These are phyloP conservation scores for Rhynchopsitta pachyrhyncha DNA, from an alignment of 2,113 vertebrate species.

Conservation along the genomic window DNA sequence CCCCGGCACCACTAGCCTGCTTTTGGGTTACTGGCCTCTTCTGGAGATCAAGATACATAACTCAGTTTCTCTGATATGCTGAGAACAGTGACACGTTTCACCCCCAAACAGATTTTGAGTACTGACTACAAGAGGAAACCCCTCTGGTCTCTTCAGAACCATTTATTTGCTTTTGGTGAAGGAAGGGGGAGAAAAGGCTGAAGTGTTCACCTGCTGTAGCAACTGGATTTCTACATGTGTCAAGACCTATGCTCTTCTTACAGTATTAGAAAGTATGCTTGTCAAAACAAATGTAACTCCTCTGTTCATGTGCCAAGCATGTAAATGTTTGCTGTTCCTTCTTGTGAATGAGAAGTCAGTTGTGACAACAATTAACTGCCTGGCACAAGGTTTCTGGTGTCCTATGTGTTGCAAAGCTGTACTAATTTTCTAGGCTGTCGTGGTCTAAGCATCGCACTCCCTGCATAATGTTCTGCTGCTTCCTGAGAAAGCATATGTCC, in stretches of 20 bases:
- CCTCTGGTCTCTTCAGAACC: background rate
- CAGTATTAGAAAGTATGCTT: background rate
- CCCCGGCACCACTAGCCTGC: rapidly evolving
- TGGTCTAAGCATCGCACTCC: background rate
- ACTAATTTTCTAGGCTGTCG: background rate
- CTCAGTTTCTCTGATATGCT: background rate
- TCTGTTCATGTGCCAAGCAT: background rate
- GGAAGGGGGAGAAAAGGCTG: background rate
- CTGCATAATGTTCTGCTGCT: background rate
- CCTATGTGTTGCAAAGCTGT: background rate
- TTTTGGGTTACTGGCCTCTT: background rate
- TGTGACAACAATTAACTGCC: constrained; percentile 1
- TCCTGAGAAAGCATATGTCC: background rate
- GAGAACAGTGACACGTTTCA: background rate
- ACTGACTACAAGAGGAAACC: background rate
- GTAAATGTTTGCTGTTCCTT: background rate
- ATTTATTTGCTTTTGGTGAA: background rate
- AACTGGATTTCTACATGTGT: background rate
- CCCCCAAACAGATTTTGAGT: background rate
- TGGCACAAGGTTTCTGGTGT: background rate
- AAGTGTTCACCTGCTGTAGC: background rate
- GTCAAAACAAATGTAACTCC: background rate
- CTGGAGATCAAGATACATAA: background rate
- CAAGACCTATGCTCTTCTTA: background rate
- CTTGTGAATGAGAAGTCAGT: background rate